Percentiles rank a stretch among this genome's conserved stretches.
Evolutionary conservation across 2,888 invertebrate genomes (phyloP).

Genomic region (Osmoderma eremita): DNA sequence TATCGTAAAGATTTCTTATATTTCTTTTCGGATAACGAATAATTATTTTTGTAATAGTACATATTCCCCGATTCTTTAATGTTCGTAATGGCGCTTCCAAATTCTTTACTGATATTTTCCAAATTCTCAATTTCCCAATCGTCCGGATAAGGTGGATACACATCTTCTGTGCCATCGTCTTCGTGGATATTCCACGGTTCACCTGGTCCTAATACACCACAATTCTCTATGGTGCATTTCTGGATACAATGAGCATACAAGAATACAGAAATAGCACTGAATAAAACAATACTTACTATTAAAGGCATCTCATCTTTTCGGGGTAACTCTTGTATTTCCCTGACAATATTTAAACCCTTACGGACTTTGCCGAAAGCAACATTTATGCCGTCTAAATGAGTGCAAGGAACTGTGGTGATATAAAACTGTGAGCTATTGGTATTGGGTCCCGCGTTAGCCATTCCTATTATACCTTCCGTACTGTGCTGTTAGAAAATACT

Average conservation of each 20-base stretch:
- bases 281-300: constrained; percentile 68
- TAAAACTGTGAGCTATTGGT: constrained; percentile 97
- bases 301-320: constrained; percentile 70
- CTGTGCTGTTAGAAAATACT: constrained; percentile 64
- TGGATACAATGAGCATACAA: no score
- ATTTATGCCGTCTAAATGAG: constrained; percentile 82
- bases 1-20: constrained; percentile 84
- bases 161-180: constrained; percentile 76
- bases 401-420: constrained; percentile 80
- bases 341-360: constrained; percentile 77
- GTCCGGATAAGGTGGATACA: constrained; percentile 79
- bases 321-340: constrained; percentile 74
- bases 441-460: constrained; percentile 84
- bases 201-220: constrained; percentile 74
- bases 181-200: constrained; percentile 75
- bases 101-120: constrained; percentile 40
- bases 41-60: constrained; percentile 71
- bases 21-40: constrained; percentile 75
- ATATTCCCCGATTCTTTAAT: constrained; percentile 80
- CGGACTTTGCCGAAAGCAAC: constrained; percentile 85
- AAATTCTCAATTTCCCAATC: constrained; percentile 69
- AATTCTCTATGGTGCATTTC: constrained; percentile 75
- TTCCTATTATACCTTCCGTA: constrained; percentile 75
- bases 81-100: constrained; percentile 67
- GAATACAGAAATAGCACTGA: constrained; percentile 44